Base-by-base conservation (phyloP, 2,797 vertebrate species). In the Melanotaenia maccullochi region DNA sequence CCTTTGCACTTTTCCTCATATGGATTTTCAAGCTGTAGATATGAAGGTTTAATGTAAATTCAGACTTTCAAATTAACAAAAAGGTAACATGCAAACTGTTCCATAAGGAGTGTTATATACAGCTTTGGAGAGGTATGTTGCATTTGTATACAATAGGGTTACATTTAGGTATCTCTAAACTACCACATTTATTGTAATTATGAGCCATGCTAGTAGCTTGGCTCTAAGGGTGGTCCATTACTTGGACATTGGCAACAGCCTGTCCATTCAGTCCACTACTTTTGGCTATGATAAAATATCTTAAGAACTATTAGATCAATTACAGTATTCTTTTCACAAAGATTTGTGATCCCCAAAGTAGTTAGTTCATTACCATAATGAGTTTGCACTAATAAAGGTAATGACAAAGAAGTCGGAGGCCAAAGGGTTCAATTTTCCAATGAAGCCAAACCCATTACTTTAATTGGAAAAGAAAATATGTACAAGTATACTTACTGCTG, bases 1-100 rank as follows among this genome's bases (percentile, higher is more conserved):
- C 51, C 24, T 82, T 65, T 75, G 71, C 68, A 36, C 80, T 70
- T 14, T 9, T 67, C 52, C 74, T 51, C 68, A 42, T 58, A 1
- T 42, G 30, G 35, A 75, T 28, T 65, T 44, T 74, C 18, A 59
- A 22, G 36, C 16, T 2, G 6, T 35, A 70, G 40, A 71, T 56
- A 25, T 44, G 7, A 57, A 0, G 0, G 0, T 12, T 73, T 55
- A 69, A 51, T 74, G 28, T 32, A 82, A 81, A 82, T 77, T 22
- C 7, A 56, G 24, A 36, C 38, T 77, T 65, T 78, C 32, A 63
- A 68, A 71, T 9, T 56, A 69, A 30, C 47, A 65, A 61, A 7
- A 32, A 42, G n/a, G 64, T 75, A 20, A 51, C 38, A 11, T 24
- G 20, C 7, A 52, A 55, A 42, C 32, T 77, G 64, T 42, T 58